A percentile compares a stretch with the other conserved stretches of the same genome.
These are phyloP conservation scores for Antechinus stuartii DNA, from an alignment of 2,113 vertebrate species.

Conservation along the genomic window DNA sequence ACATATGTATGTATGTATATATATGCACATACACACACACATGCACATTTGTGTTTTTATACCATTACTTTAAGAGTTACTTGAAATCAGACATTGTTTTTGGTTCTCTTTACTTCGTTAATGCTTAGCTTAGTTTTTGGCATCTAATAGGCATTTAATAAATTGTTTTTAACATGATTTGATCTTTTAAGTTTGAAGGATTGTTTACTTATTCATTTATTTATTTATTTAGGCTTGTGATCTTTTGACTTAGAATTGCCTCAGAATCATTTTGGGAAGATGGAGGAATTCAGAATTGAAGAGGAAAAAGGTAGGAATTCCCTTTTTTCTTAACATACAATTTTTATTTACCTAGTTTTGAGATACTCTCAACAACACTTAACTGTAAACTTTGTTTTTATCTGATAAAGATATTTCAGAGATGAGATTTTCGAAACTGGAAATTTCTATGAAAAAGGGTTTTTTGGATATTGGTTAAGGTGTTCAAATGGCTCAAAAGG, in stretches of 20 bases:
- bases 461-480: neutral
- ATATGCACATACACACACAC: too few species aligned
- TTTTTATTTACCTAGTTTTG: too few species aligned
- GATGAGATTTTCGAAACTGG: neutral
- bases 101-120: neutral
- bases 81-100: neutral
- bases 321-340: rapidly evolving
- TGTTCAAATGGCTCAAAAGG: neutral
- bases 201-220: too few species aligned
- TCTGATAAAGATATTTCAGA: neutral
- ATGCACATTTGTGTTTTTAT: too few species aligned
- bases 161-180: neutral
- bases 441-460: neutral
- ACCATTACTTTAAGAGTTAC: neutral
- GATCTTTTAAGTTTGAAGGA: too few species aligned
- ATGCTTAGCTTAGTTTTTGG: neutral
- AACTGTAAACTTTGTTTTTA: neutral
- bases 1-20: too few species aligned
- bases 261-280: neutral
- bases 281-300: neutral
- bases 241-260: neutral
- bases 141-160: too few species aligned
- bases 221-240: neutral
- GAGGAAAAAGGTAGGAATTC: neutral
- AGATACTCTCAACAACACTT: neutral